These are phyloP conservation scores for Pheosia tremula DNA, from an alignment of 2,888 invertebrate species.

Conservation along the genomic window DNA sequence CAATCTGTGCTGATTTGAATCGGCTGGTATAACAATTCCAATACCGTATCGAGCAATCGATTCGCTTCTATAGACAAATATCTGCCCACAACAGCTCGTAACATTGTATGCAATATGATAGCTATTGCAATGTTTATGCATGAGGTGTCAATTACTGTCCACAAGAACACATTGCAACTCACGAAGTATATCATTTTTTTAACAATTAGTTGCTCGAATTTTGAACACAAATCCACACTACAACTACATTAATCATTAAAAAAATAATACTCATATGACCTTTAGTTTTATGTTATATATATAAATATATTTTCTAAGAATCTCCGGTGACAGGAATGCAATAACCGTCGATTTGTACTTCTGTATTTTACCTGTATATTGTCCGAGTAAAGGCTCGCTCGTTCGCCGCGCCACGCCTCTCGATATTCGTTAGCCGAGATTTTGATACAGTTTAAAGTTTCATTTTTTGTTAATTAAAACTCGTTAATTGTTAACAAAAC, in stretches of 20 bases:
- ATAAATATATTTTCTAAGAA: too few species aligned
- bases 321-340: too few species aligned
- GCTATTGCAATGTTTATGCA: neutral
- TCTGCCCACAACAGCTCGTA: neutral
- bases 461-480: constrained; percentile 69
- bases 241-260: too few species aligned
- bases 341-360: constrained; percentile 4
- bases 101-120: neutral
- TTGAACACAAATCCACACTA: too few species aligned
- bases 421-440: constrained; percentile 58
- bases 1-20: neutral
- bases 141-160: neutral
- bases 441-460: constrained; percentile 59
- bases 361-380: constrained; percentile 12
- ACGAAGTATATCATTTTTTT: too few species aligned
- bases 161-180: too few species aligned
- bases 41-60: constrained; percentile 1
- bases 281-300: too few species aligned
- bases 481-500: constrained; percentile 71
- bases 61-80: neutral
- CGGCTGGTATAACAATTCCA: neutral
- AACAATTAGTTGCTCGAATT: too few species aligned
- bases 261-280: too few species aligned
- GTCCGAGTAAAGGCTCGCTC: constrained; percentile 14
- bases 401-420: constrained; percentile 36